Conservation (phyloP, 2,888 invertebrate species). For the Diogma glabrata region DNA sequence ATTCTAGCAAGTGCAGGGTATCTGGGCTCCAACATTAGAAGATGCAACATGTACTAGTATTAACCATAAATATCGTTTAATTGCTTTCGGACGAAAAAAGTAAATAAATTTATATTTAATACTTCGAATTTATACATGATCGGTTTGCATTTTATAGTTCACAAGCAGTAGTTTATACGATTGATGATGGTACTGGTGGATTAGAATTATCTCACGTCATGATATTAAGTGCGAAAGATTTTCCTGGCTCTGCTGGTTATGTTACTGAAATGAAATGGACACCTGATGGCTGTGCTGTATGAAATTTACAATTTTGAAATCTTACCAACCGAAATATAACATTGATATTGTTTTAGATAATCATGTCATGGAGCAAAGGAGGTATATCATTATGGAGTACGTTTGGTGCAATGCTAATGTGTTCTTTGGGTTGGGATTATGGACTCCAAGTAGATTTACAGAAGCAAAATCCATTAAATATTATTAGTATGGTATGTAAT, state of each 20-base stretch:
- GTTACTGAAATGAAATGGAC: constrained; percentile 81
- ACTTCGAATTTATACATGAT: too few relatives aligned
- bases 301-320: background rate
- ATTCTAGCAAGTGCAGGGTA: constrained; percentile 76
- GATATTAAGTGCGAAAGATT: constrained; percentile 81
- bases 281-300: constrained; percentile 66
- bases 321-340: background rate
- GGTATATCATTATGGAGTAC: constrained; percentile 95
- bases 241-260: constrained; percentile 76
- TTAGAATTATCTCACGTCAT: constrained; percentile 81
- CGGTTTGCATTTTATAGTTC: constrained; percentile 42
- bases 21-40: constrained; percentile 89
- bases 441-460: constrained; percentile 64
- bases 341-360: constrained; percentile 38
- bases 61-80: constrained; percentile 92
- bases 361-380: constrained; percentile 79
- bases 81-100: constrained; percentile 91
- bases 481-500: constrained; percentile 61
- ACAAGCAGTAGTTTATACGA: constrained; percentile 82
- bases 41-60: constrained; percentile 91
- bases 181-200: constrained; percentile 92
- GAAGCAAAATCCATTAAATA: constrained; percentile 57
- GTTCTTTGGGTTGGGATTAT: constrained; percentile 80
- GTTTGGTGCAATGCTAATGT: constrained; percentile 89
- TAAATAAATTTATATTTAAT: constrained; percentile 31